phyloP scores from a whole-genome alignment of 2,888 invertebrate species.

The Merodon equestris region DNA sequence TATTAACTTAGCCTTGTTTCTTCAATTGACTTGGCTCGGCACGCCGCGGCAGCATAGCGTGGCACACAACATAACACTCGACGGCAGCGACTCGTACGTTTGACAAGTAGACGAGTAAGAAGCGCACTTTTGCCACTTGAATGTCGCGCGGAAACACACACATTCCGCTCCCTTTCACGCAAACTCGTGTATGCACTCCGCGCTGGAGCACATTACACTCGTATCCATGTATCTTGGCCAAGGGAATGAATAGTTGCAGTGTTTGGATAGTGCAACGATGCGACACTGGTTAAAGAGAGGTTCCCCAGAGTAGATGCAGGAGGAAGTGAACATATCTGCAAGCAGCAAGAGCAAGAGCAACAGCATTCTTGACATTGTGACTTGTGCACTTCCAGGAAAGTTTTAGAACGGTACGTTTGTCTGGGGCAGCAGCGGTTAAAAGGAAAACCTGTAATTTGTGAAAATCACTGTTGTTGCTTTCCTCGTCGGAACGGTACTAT shows the following conservation, averaged over 20 bases:
- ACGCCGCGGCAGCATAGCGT: conserved; percentile 1
- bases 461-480: conserved; percentile 37
- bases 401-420: conserved; percentile 54
- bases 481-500: background rate
- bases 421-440: conserved; percentile 35
- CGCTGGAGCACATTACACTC: background rate
- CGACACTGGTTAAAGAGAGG: conserved; percentile 45
- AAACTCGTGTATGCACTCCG: conserved; percentile 5
- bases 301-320: conserved; percentile 9
- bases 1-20: conserved; percentile 64
- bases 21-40: conserved; percentile 56
- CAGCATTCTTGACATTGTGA: conserved; percentile 57
- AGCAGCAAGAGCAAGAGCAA: conserved; percentile 4
- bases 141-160: conserved; percentile 16
- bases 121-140: conserved; percentile 42
- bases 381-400: conserved; percentile 67
- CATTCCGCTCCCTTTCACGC: conserved; percentile 36
- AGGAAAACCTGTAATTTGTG: conserved; percentile 55
- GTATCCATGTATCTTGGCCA: no score
- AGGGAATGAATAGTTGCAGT: background rate
- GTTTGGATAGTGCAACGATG: conserved; percentile 57
- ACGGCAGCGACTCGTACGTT: background rate
- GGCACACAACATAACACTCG: conserved; percentile 7
- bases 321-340: conserved; percentile 13
- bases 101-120: background rate